Base-by-base conservation (phyloP, 1,140 invertebrate species). In the Philotrypesis tridentata region DNA sequence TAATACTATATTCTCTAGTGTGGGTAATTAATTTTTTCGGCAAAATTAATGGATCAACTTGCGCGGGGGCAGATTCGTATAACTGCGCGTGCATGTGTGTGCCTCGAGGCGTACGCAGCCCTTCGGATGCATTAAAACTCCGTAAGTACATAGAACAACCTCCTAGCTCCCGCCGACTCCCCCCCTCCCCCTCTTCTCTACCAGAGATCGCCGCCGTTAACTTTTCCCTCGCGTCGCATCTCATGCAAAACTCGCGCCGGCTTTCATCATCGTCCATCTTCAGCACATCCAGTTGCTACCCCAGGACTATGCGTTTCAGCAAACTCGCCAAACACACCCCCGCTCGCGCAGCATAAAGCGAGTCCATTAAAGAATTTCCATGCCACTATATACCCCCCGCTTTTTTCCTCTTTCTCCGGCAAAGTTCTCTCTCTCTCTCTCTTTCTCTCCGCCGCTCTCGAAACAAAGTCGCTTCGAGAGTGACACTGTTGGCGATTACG, bases 341-440 rank as follows among this genome's bases (percentile, higher is more conserved):
- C 21, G n/a, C 48, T 55, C 21, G 21, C 21, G 21, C 21, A 55
- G 48, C 70, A 43, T 72, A 72, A 63, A 77, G 27, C 61, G 12
- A 61, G 37, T 40, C 23, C 37, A 67, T 77, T 67, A 67, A 77
- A 67, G 21, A 76, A 63, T 74, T 37, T 72, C 29, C 48, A 74
- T 60, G 43, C 14, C 67, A 9, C 67, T 33, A 65, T 25, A 7
- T 21, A 63, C 61, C 9, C 25, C 23, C 23, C 23, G 27, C 27
- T 65, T 65, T 65, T 21, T 65, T 25, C 2, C 25, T 27, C 11
- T 29, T 7, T 29, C 17, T 55, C 21, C 14, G 21, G 14, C 2
- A 1, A 55, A 55, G 48, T 17, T 9, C 23, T 9, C 23, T 65
- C n/a, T 65, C 11, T 29, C 25, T 29, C 25, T 3, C 8, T 65